These are phyloP conservation scores for Trichomycterus rosablanca DNA, from an alignment of 2,113 vertebrate genomes.

Conservation along the genomic window DNA sequence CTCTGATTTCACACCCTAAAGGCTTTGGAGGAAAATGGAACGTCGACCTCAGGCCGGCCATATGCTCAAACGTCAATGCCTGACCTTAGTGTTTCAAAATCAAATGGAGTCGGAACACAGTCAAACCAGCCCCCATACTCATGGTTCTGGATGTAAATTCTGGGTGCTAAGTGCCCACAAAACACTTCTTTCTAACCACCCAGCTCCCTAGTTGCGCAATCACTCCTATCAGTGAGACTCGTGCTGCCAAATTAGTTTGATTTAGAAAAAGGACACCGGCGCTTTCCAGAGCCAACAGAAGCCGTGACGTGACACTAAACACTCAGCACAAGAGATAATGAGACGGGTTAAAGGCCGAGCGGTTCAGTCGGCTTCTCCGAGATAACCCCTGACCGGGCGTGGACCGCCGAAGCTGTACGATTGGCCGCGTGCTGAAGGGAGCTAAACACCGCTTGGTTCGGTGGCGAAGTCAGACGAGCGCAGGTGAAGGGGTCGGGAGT, in stretches of 20 bases:
- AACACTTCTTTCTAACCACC: background rate
- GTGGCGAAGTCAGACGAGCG: constrained; percentile 26
- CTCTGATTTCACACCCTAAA: too few relatives aligned
- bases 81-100: too few relatives aligned
- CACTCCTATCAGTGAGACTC: too few relatives aligned
- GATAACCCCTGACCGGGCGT: constrained; percentile 46
- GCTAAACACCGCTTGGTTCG: constrained; percentile 32
- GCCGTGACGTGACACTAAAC: constrained; percentile 17
- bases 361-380: constrained; percentile 35
- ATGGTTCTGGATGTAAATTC: too few relatives aligned
- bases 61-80: too few relatives aligned
- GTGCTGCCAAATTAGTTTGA: background rate
- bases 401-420: constrained; percentile 22
- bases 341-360: constrained; percentile 34
- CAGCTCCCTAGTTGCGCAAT: background rate
- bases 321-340: constrained; percentile 27
- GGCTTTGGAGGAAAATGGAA: too few relatives aligned
- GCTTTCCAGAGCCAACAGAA: constrained; percentile 21
- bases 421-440: constrained; percentile 22
- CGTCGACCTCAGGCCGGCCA: too few relatives aligned
- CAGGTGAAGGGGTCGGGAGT: constrained; percentile 37
- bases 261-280: background rate
- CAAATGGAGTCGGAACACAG: too few relatives aligned
- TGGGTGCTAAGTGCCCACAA: too few relatives aligned
- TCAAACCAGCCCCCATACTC: too few relatives aligned